Evolutionary conservation across 1,140 invertebrate species (phyloP), one percentile per base, ranked within the genome.

Genomic region (Ephestia elutella): DNA sequence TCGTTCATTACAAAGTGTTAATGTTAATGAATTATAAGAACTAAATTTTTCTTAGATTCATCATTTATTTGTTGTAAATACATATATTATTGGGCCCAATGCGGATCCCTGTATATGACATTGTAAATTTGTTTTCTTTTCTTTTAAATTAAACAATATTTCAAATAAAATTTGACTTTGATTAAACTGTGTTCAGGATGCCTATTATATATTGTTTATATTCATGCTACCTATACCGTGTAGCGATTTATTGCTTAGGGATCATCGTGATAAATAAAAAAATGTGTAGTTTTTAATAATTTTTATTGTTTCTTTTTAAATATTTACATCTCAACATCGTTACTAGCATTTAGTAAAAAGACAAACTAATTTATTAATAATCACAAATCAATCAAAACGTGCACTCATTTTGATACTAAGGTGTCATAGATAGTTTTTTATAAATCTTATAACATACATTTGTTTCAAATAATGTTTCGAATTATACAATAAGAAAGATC

Each of bases 221-320:
- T n/a, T n/a, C n/a, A n/a, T n/a, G n/a, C n/a, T n/a, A 48, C 11
- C 38, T 3, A 17, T 48, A 2, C 38, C 11, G 38, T 5, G 3
- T 48, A 13, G 38, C 4, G 4, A 48, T 13, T 48, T 17, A 48
- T 48, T 13, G 25, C 25, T 3, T 8, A 28, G 3, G 3, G 25
- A 5, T 28, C 25, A 28, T 28, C 8, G 25, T 28, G 38, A 18
- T 9, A 54, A 53, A 56, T 20, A 59, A 53, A 48, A 38, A 49
- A 48, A 11, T 20, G 18, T 25, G 0, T 25, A 60, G 68, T 77
- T 81, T 82, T 80, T 38, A 62, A 78, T 56, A 68, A 72, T 77
- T 84, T 32, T 86, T 85, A 83, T 82, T 82, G 65, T 64, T 67
- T 64, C 65, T 75, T 79, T 74, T 75, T 74, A 66, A 70, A 74